These are phyloP conservation scores for Eutrigla gurnardus DNA, from an alignment of 2,797 vertebrate species.

Conservation along the genomic window DNA sequence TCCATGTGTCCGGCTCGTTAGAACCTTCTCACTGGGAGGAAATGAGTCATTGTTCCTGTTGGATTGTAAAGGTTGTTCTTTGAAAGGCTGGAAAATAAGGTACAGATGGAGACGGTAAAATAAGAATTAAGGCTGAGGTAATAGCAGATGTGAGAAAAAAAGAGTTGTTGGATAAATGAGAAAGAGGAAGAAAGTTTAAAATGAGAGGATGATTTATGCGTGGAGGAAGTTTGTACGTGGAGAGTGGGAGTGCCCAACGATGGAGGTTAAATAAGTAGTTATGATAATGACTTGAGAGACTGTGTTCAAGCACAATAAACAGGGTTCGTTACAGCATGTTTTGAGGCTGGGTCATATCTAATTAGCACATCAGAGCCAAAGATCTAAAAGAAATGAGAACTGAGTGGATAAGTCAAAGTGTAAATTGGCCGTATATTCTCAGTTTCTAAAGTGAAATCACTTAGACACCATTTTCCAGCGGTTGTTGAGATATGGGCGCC, in stretches of 20 bases:
- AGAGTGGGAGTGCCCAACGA: not conserved
- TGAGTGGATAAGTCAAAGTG: not conserved
- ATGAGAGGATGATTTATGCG: slow-evolving; percentile 25
- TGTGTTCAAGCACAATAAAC: slow-evolving; percentile 26
- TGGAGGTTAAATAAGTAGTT: slow-evolving; percentile 40
- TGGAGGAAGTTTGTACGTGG: slow-evolving; percentile 9
- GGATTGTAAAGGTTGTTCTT: slow-evolving; percentile 42
- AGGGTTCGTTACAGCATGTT: slow-evolving; percentile 36
- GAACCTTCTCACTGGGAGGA: slow-evolving; percentile 10
- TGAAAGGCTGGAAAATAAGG: slow-evolving; percentile 19
- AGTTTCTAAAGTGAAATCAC: slow-evolving; percentile 4
- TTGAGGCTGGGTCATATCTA: slow-evolving; percentile 18
- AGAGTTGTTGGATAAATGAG: slow-evolving; percentile 10
- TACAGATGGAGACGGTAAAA: slow-evolving; percentile 2
- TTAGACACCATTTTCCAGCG: not conserved
- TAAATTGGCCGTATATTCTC: not conserved
- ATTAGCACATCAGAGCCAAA: slow-evolving; percentile 21
- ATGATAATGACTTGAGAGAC: slow-evolving; percentile 23
- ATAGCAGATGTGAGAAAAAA: slow-evolving; percentile 14
- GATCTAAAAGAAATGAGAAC: not conserved
- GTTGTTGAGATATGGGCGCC: not conserved
- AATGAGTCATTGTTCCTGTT: slow-evolving; percentile 34
- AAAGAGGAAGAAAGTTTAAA: not conserved
- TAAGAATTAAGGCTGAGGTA: slow-evolving; percentile 3
- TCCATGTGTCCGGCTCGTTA: slow-evolving; percentile 2